phyloP scores from a whole-genome alignment of 2,888 invertebrate genomes.

The Anaspis maculata region DNA sequence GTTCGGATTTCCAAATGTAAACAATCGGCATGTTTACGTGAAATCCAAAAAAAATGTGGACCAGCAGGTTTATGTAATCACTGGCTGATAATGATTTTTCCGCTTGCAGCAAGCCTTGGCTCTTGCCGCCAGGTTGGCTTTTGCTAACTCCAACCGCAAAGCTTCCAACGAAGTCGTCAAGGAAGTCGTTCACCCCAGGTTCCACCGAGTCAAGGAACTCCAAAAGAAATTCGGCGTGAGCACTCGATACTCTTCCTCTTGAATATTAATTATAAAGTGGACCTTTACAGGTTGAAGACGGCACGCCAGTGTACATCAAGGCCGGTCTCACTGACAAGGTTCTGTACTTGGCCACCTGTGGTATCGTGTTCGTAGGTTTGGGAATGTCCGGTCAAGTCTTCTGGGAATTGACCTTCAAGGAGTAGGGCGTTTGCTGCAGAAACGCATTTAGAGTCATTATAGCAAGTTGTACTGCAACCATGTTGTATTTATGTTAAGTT shows the following conservation, averaged over 20 bases:
- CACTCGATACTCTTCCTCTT: no score
- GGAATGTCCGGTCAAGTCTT: conserved; percentile 28
- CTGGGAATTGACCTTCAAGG: conserved; percentile 20
- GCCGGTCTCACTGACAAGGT: conserved; percentile 48
- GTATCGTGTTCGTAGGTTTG: conserved; percentile 34
- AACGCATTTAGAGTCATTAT: no score
- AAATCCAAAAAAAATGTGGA: neutral
- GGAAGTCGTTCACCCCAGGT: conserved; percentile 9
- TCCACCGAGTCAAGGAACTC: conserved; percentile 14
- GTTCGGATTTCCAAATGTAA: neutral
- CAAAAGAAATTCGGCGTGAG: conserved; percentile 23
- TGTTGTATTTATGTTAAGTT: no score
- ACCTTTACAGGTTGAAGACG: conserved; percentile 35
- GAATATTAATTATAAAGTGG: no score
- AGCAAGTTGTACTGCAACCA: no score
- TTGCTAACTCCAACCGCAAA: no score
- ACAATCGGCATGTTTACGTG: neutral
- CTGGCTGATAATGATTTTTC: no score
- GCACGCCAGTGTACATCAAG: conserved; percentile 51
- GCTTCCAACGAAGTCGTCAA: conserved; percentile 7
- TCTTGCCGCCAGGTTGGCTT: no score
- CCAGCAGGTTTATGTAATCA: no score
- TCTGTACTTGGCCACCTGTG: conserved; percentile 40
- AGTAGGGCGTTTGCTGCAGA: no score
- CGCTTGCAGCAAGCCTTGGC: no score